Conservation (phyloP, 2,113 vertebrate genomes). For the Ceratotherium simum region DNA sequence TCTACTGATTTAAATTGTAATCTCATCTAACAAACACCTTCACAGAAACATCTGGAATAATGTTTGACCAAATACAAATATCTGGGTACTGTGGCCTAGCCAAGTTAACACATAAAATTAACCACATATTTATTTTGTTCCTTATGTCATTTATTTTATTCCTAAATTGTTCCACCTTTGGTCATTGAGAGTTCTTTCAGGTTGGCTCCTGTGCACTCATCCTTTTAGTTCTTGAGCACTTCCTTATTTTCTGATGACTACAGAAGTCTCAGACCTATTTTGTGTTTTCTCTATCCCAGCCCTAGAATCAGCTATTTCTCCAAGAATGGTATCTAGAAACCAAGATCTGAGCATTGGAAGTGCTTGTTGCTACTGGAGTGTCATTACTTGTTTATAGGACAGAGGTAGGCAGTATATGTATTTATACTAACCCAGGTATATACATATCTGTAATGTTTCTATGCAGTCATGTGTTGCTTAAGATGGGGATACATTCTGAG, state of each 20-base stretch:
- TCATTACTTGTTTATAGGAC: background rate
- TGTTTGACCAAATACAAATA: background rate
- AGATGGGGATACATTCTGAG: too few species aligned
- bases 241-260: constrained; percentile 1
- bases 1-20: background rate
- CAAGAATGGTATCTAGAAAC: constrained; percentile 1
- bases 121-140: background rate
- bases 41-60: background rate
- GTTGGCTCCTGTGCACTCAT: background rate
- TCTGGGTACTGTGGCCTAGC: background rate
- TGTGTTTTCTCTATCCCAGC: background rate
- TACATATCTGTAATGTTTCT: too few species aligned
- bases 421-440: background rate
- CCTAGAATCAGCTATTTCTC: background rate
- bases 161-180: background rate
- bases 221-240: background rate
- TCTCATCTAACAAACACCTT: background rate
- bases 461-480: too few species aligned
- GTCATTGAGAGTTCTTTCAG: background rate
- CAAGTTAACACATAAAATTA: background rate
- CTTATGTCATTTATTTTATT: background rate
- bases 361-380: background rate
- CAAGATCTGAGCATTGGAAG: background rate
- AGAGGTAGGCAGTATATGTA: background rate
- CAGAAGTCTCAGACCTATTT: background rate